Conservation (phyloP, 2,797 vertebrate species). For the Cyclura pinguis region DNA sequence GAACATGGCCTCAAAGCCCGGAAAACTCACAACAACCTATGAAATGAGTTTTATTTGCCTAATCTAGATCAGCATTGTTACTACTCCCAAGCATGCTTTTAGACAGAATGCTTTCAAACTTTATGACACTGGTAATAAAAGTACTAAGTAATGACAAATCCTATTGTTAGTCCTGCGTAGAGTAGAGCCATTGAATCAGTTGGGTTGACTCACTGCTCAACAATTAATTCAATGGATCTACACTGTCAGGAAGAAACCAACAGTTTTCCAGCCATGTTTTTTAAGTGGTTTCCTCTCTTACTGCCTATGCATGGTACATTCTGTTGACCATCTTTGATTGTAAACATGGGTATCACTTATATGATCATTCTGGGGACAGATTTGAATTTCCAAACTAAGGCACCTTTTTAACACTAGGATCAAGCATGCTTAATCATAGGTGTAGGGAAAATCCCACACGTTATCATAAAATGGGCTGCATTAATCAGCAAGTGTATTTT, state of each 20-base stretch:
- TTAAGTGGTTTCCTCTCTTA: background rate
- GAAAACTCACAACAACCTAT: no score
- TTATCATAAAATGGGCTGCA: background rate
- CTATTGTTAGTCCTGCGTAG: no score
- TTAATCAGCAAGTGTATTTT: background rate
- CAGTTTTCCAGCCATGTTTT: no score
- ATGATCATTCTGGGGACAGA: constrained; percentile 14
- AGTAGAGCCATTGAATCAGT: no score
- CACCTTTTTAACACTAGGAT: constrained; percentile 16
- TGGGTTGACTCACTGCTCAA: no score
- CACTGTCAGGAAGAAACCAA: no score
- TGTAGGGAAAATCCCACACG: background rate
- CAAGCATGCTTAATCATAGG: constrained; percentile 39
- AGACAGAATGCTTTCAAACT: constrained; percentile 24
- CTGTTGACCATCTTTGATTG: background rate
- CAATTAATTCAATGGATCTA: no score
- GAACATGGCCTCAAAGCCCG: no score
- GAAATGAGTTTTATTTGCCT: constrained; percentile 38
- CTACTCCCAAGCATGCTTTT: constrained; percentile 10
- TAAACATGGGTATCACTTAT: background rate
- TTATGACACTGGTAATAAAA: background rate
- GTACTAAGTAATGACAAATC: background rate
- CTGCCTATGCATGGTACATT: background rate
- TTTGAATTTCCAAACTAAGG: background rate
- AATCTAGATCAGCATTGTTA: constrained; percentile 40